These are phyloP conservation scores for Drosophila seclusa DNA, from an alignment of 2,888 invertebrate genomes.

Conservation along the genomic window DNA sequence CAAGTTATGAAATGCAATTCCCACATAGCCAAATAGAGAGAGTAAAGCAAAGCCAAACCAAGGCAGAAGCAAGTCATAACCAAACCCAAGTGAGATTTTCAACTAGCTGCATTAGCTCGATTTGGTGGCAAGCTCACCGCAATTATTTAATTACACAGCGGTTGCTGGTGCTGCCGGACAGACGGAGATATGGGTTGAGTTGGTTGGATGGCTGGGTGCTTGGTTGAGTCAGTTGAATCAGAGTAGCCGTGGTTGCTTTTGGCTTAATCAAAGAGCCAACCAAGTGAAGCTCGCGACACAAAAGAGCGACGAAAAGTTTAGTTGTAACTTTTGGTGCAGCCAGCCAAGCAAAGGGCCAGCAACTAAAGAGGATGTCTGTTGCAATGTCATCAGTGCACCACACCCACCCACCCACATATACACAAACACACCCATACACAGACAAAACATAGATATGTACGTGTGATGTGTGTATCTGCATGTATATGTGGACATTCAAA, in stretches of 20 bases:
- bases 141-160: conserved; percentile 76
- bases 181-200: conserved; percentile 2
- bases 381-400: conserved; percentile 45
- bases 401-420: conserved; percentile 38
- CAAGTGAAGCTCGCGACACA: conserved; percentile 57
- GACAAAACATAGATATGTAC: not conserved
- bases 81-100: conserved; percentile 50
- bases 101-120: conserved; percentile 72
- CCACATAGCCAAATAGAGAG: conserved; percentile 58
- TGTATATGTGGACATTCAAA: conserved; percentile 33
- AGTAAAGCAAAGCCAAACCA: conserved; percentile 39
- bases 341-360: conserved; percentile 59
- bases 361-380: conserved; percentile 34
- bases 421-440: conserved; percentile 26
- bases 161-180: conserved; percentile 1
- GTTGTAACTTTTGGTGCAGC: conserved; percentile 69
- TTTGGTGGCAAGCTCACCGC: conserved; percentile 69
- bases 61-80: conserved; percentile 53
- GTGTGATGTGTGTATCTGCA: not conserved
- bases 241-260: conserved; percentile 14
- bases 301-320: conserved; percentile 64
- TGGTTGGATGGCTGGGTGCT: conserved; percentile 3
- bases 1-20: conserved; percentile 72
- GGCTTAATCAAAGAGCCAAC: conserved; percentile 70
- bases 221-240: conserved; percentile 23